phyloP scores from a whole-genome alignment of 1,140 invertebrate species.

The Neodiprion lecontei region DNA sequence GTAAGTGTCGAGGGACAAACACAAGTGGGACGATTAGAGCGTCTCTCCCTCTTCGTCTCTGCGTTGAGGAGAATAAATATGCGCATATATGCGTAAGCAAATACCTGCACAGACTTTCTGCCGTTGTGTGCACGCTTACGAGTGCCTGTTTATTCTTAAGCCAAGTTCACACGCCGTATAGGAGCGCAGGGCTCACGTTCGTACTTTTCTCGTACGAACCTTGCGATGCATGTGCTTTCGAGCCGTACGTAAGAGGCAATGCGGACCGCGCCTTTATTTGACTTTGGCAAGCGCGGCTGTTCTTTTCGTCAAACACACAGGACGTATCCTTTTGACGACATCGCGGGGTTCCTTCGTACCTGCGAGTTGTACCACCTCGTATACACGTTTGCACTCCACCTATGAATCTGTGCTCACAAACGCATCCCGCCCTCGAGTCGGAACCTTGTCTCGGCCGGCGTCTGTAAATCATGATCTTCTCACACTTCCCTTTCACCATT shows the following conservation, averaged over 20 bases:
- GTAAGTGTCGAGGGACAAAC: too few species aligned
- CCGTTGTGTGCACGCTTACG: too few species aligned
- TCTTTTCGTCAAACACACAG: background rate
- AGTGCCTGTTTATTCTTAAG: background rate
- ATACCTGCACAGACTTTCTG: too few species aligned
- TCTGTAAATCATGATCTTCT: too few species aligned
- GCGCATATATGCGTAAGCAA: too few species aligned
- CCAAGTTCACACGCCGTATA: background rate
- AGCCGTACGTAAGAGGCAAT: background rate
- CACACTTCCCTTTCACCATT: too few species aligned
- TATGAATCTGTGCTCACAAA: too few species aligned
- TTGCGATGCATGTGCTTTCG: background rate
- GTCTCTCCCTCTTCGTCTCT: background rate
- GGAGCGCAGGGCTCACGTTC: background rate
- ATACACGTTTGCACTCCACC: too few species aligned
- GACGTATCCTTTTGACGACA: background rate
- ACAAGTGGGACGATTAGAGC: background rate
- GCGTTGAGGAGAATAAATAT: slow-evolving; percentile 3
- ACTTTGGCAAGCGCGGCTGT: background rate
- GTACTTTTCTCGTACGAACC: background rate
- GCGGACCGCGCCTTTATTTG: background rate
- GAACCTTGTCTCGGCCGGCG: too few species aligned
- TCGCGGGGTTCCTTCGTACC: too few species aligned
- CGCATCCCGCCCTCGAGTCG: too few species aligned
- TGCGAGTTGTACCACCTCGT: too few species aligned